Conservation (phyloP, 2,113 vertebrate species). For the Nannospalax galili region DNA sequence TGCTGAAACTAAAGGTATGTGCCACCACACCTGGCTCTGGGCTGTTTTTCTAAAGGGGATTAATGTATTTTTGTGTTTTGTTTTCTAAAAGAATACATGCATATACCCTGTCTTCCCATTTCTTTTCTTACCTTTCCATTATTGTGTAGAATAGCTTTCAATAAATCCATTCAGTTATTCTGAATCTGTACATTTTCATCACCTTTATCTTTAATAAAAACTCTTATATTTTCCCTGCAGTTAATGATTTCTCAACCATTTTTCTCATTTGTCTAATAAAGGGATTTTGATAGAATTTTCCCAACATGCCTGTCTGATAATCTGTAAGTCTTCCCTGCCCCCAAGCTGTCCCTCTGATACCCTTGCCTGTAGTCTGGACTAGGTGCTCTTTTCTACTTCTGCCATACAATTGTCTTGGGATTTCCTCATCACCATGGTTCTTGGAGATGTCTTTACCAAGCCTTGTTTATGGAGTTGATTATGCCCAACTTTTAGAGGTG, state of each 20-base stretch:
- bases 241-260: background rate
- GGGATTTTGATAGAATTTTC: background rate
- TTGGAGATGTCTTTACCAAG: background rate
- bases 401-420: background rate
- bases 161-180: background rate
- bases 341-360: background rate
- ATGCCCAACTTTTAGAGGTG: background rate
- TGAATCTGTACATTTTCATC: background rate
- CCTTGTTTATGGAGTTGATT: background rate
- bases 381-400: background rate
- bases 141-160: background rate
- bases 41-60: background rate
- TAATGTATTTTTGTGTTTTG: conserved; percentile 20
- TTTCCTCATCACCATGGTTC: background rate
- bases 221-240: conserved; percentile 9
- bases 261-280: background rate
- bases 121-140: background rate
- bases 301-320: background rate
- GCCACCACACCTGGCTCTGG: no score
- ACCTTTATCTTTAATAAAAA: background rate
- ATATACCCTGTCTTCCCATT: background rate
- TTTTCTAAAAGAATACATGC: conserved; percentile 7
- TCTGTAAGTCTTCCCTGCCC: background rate
- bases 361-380: background rate
- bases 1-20: no score